Percentiles rank a stretch among this genome's conserved stretches.
phyloP scores from a whole-genome alignment of 2,113 vertebrate species.

The Cariama cristata region DNA sequence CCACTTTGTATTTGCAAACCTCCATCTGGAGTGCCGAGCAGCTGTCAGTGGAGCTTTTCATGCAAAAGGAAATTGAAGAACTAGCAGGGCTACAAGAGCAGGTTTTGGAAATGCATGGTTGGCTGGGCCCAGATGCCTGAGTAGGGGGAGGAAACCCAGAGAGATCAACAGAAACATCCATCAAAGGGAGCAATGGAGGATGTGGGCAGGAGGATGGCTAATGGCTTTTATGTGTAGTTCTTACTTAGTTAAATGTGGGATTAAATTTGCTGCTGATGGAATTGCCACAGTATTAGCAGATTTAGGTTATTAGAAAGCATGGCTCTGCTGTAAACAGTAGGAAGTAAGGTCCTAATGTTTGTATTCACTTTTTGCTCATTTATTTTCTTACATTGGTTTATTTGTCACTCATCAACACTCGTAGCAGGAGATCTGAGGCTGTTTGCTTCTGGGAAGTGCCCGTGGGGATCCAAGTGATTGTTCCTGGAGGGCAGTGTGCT shows the following conservation, averaged over 20 bases:
- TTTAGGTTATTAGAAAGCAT: not conserved
- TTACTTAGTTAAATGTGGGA: not conserved
- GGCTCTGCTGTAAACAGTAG: not conserved
- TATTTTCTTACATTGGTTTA: not conserved
- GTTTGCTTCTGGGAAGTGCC: not conserved
- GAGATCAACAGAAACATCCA: not conserved
- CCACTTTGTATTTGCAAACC: not conserved
- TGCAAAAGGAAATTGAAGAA: conserved; percentile 37
- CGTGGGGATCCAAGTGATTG: not conserved
- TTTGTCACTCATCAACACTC: not conserved
- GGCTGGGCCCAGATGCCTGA: conserved; percentile 23
- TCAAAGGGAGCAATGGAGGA: not conserved
- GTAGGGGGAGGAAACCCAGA: not conserved
- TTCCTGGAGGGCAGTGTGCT: not conserved
- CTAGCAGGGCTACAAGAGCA: conserved; percentile 14
- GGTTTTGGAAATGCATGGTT: conserved; percentile 25
- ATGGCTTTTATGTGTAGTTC: not conserved
- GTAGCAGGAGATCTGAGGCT: not conserved
- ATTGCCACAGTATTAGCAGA: not conserved
- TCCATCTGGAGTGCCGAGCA: conserved; percentile 48
- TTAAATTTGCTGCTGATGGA: conserved; percentile 1
- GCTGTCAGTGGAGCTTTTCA: conserved; percentile 44
- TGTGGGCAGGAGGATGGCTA: not conserved
- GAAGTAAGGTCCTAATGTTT: not conserved
- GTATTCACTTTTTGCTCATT: not conserved